phyloP scores from a whole-genome alignment of 53 echinoderm and acorn worm species.

The Patiria pectinifera region DNA sequence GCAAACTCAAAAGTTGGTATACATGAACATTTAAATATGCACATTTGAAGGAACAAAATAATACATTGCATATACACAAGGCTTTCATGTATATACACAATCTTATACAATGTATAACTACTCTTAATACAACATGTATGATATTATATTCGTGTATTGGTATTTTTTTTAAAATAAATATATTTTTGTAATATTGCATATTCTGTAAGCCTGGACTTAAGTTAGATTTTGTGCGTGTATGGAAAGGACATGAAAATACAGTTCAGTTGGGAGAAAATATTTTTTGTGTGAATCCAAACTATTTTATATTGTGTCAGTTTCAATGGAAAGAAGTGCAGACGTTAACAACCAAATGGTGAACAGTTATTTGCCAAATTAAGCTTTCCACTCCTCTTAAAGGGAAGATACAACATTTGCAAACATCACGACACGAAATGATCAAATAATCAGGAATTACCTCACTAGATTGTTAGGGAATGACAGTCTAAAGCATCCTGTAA shows the following conservation, averaged over 20 bases:
- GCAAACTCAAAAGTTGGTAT: too few species aligned
- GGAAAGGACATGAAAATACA: not conserved
- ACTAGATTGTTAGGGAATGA: too few species aligned
- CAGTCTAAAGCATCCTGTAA: too few species aligned
- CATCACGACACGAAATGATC: too few species aligned
- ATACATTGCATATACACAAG: not conserved
- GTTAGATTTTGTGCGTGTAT: not conserved
- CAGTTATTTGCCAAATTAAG: too few species aligned
- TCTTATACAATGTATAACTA: not conserved
- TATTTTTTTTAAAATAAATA: constrained; percentile 28
- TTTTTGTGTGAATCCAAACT: not conserved
- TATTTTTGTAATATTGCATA: constrained; percentile 42
- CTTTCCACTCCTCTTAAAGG: too few species aligned
- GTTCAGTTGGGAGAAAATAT: not conserved
- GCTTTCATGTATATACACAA: constrained; percentile 39
- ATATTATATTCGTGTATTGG: not conserved
- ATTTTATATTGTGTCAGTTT: not conserved
- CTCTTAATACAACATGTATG: not conserved
- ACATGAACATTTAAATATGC: too few species aligned
- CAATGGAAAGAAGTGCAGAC: too few species aligned
- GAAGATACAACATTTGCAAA: too few species aligned
- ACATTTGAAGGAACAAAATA: not conserved
- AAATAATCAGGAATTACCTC: too few species aligned
- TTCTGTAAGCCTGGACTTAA: not conserved
- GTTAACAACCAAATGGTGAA: too few species aligned